Base-by-base conservation (phyloP, 2,113 vertebrate genomes). In the Nannospalax galili region DNA sequence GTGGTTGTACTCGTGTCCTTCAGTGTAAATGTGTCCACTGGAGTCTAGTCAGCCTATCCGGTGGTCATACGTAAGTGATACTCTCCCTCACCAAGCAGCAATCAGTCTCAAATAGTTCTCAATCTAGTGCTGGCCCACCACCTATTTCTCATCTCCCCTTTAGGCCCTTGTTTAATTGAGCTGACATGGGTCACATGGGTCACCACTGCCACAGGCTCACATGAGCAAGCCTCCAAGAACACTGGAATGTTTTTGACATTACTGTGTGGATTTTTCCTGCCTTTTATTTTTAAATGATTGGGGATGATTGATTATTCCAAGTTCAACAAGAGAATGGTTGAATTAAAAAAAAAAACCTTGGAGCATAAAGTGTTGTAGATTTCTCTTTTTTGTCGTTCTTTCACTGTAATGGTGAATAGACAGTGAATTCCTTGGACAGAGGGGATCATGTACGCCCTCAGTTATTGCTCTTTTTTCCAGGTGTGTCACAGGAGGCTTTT, bases 361-460 rank as follows among this genome's bases (percentile, higher is more conserved):
- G 14, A 60, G n/a, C 35, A 78, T 72, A 62, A 45, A 78, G 84
- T 8, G 30, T 32, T 45, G 52, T 1, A 62, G 56, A 72, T 26
- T 65, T 88, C 20, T 96, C 58, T 86, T 91, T 81, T 19, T 32
- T 24, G 58, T 85, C 7, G 17, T 74, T 88, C 48, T 95, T 84
- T 75, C 16, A 86, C 30, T 24, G 60, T 91, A 48, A 30, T 37
- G 42, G 62, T 60, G 67, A 70, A 70, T 1, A 73, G 24, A 40
- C 0, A 0, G 35, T 2, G 52, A 92, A 78, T 40, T 69, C 32
- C 16, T 93, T 60, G 35, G 80, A 72, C 1, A 45, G 12, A 10
- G 40, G 64, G n/a, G 67, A 73, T 60, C 22, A 7, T 24, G 48
- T 16, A 20, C 7, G 17, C 19, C 52, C 60, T 91, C 35, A 30